A percentile compares a stretch with the other conserved stretches of the same genome.
phyloP scores from a whole-genome alignment of 2,113 vertebrate genomes.

The Petromus typicus region DNA sequence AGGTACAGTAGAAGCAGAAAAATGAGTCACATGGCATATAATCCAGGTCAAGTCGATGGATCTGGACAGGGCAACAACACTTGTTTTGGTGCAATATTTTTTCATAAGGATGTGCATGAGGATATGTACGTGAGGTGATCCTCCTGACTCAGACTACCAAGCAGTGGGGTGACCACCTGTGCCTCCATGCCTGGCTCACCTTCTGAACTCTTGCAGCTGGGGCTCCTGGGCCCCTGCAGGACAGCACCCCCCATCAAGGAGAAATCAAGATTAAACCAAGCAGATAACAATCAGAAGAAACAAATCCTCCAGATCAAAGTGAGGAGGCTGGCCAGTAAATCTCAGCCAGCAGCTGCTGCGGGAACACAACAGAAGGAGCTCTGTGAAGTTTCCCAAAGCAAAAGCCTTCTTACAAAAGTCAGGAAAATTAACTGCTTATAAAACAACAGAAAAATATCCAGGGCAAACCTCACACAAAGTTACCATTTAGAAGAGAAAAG shows the following conservation, averaged over 20 bases:
- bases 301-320: not conserved
- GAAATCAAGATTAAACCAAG: not conserved
- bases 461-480: not conserved
- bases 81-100: not conserved
- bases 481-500: not conserved
- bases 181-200: not conserved
- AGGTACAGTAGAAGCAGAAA: not conserved
- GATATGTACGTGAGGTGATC: not conserved
- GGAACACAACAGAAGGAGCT: constrained; percentile 26
- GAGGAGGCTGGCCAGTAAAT: not conserved
- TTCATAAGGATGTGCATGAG: not conserved
- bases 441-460: constrained; percentile 1
- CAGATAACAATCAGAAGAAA: not conserved
- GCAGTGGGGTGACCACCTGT: not conserved
- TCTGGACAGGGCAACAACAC: not conserved
- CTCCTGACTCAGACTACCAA: not conserved
- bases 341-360: not conserved
- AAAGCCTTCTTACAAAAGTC: not conserved
- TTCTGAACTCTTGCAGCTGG: not conserved
- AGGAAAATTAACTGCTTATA: not conserved
- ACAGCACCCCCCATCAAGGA: not conserved
- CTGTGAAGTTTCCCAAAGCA: not conserved
- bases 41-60: not conserved
- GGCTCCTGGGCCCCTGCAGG: not conserved
- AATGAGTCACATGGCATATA: not conserved